These are phyloP conservation scores for Philotrypesis tridentata DNA, from an alignment of 1,140 invertebrate genomes.

Conservation along the genomic window DNA sequence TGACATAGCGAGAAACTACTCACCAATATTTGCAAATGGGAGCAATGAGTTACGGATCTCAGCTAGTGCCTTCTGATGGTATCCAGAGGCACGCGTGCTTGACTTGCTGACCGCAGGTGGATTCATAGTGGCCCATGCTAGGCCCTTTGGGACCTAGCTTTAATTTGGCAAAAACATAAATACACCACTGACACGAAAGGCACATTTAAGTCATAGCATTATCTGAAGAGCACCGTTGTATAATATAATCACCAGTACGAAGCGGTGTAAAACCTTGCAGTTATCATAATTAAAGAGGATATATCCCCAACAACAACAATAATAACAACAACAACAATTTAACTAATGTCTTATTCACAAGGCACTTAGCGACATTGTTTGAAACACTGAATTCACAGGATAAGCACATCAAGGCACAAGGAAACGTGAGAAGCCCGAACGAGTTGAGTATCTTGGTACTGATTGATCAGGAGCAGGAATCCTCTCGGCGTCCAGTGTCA, in stretches of 20 bases:
- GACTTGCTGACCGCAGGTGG: slow-evolving; percentile 78
- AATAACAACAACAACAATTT: background rate
- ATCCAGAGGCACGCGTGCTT: slow-evolving; percentile 85
- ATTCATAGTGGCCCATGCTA: slow-evolving; percentile 85
- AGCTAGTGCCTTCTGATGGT: slow-evolving; percentile 90
- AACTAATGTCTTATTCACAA: slow-evolving; percentile 7
- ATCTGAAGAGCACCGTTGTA: background rate
- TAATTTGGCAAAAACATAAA: slow-evolving; percentile 74
- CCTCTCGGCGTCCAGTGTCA: slow-evolving; percentile 30
- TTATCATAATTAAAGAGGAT: slow-evolving; percentile 4
- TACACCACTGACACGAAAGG: slow-evolving; percentile 53
- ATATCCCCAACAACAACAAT: background rate
- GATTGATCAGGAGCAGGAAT: background rate
- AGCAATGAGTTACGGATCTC: slow-evolving; percentile 89
- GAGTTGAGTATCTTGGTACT: background rate
- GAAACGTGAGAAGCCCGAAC: slow-evolving; percentile 1
- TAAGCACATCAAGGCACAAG: slow-evolving; percentile 16
- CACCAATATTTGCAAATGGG: slow-evolving; percentile 86
- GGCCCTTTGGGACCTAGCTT: slow-evolving; percentile 73
- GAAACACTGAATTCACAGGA: background rate
- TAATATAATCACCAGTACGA: background rate
- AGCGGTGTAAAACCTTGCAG: background rate
- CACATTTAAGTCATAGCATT: slow-evolving; percentile 47
- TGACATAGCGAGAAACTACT: slow-evolving; percentile 1
- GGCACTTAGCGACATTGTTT: slow-evolving; percentile 15